phyloP scores from a whole-genome alignment of 2,888 invertebrate species.

The Vannuccia rotundouncinata region DNA sequence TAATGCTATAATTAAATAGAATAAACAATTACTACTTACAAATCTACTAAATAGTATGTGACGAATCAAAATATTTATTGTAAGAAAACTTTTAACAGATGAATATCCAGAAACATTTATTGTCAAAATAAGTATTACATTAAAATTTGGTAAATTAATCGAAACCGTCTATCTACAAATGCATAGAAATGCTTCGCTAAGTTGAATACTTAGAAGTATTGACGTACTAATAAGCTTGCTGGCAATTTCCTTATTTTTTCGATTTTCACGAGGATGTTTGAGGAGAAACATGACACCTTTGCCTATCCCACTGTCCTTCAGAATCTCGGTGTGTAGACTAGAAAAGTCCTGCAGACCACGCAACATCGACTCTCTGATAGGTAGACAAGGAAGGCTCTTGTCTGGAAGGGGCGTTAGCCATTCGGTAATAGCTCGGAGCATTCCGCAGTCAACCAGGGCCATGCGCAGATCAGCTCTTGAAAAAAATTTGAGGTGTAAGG shows the following conservation, averaged over 20 bases:
- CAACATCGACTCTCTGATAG: slow-evolving; percentile 79
- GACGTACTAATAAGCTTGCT: slow-evolving; percentile 74
- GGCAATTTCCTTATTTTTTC: slow-evolving; percentile 79
- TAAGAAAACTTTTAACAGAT: no score
- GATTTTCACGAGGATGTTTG: slow-evolving; percentile 94
- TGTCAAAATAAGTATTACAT: not conserved
- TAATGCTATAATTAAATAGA: no score
- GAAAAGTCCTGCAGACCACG: slow-evolving; percentile 68
- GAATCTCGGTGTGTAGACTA: slow-evolving; percentile 73
- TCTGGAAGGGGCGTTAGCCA: slow-evolving; percentile 98
- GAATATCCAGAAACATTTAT: no score
- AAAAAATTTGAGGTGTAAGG: no score
- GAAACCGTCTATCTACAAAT: not conserved
- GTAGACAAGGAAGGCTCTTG: slow-evolving; percentile 84
- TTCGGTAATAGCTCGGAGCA: slow-evolving; percentile 63
- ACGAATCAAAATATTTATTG: no score
- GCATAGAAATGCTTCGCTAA: no score
- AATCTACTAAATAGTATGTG: no score
- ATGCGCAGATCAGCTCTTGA: slow-evolving; percentile 74
- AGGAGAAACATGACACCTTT: slow-evolving; percentile 99
- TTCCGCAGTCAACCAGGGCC: slow-evolving; percentile 89
- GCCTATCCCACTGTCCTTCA: slow-evolving; percentile 92
- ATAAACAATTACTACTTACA: no score
- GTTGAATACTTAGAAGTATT: no score
- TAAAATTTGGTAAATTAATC: not conserved